Evolutionary conservation across 2,888 invertebrate genomes (phyloP), one percentile per base, ranked within the genome.

Genomic region (Drepana falcataria): DNA sequence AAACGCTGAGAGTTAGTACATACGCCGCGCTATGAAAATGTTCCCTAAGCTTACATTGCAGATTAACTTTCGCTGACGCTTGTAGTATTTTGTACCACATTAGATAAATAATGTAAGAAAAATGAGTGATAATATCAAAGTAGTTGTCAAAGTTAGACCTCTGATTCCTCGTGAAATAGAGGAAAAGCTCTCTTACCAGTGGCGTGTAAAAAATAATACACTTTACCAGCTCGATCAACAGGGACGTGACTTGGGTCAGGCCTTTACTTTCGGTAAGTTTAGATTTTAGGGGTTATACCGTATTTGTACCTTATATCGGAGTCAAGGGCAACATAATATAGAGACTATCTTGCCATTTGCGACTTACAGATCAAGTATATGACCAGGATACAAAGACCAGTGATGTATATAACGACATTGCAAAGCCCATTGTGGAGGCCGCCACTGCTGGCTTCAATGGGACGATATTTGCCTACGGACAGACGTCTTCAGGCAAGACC

Each of bases 391-490:
- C 91, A 33, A 90, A 88, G 49, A 96, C 95, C 48, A 74, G 81
- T 52, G 89, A 93, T 53, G 92, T 96, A 0, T 96, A 95, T 74
- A 79, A 94, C 61, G 91, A 90, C 55, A 87, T 95, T 62, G 95
- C 94, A 0, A 92, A 93, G 66, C 95, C 95, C 0, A 94, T 96
- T 59, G 94, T 96, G 2, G 92, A 94, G 59, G 93, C 95, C 0
- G 93, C 94, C 0, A 89, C 95, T 9, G 92, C 93, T 60, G 96
- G 96, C 2, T 94, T 96, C 67, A 96, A 96, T 79, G 97, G 96
- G 1, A 97, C 97, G 0, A 94, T 98, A 63, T 96, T 98, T 86
- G 97, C 97, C 0, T 98, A 98, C 78, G 97, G 97, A 4, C 97
- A 97, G 81, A 97, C 97, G 3, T 95, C 96, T 0, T 97, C 97